Percentiles rank a stretch among this genome's conserved stretches.
Evolutionary conservation across 2,888 invertebrate genomes (phyloP).

Genomic region (Euplexia lucipara): DNA sequence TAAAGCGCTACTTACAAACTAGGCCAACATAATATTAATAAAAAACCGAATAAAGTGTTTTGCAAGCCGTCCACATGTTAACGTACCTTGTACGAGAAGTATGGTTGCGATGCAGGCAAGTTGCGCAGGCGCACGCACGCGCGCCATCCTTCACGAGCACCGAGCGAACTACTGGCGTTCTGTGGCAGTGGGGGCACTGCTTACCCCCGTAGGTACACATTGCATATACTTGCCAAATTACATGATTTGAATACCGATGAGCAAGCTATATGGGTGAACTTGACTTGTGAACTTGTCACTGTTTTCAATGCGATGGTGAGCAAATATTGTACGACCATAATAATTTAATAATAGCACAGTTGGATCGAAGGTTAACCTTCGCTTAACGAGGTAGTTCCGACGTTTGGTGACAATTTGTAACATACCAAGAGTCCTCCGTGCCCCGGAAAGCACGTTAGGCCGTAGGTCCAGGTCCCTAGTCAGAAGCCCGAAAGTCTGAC

Average conservation of each 20-base stretch:
- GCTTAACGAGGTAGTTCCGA: too few relatives aligned
- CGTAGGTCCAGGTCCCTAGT: too few relatives aligned
- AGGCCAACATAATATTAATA: conserved; percentile 36
- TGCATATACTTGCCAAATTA: conserved; percentile 60
- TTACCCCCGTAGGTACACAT: conserved; percentile 53
- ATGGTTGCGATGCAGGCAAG: conserved; percentile 58
- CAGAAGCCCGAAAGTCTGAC: too few relatives aligned
- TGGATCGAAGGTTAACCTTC: too few relatives aligned
- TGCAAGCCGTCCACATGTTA: conserved; percentile 43
- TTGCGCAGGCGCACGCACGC: conserved; percentile 56
- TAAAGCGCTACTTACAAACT: conserved; percentile 16
- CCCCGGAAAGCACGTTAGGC: too few relatives aligned
- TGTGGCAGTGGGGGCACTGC: conserved; percentile 56
- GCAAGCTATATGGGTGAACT: conserved; percentile 59
- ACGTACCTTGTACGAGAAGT: conserved; percentile 68
- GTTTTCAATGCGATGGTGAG: neutral
- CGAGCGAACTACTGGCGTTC: conserved; percentile 43
- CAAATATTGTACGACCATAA: neutral
- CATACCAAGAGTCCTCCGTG: too few relatives aligned
- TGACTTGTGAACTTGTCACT: conserved; percentile 25
- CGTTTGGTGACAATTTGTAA: too few relatives aligned
- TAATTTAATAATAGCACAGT: too few relatives aligned
- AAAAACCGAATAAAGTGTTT: conserved; percentile 43
- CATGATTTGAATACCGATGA: conserved; percentile 54
- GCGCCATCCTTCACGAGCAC: conserved; percentile 73